Evolutionary conservation across 2,113 vertebrate genomes (phyloP), one percentile per base, ranked within the genome.

Genomic region (Pelmatolapia mariae): DNA sequence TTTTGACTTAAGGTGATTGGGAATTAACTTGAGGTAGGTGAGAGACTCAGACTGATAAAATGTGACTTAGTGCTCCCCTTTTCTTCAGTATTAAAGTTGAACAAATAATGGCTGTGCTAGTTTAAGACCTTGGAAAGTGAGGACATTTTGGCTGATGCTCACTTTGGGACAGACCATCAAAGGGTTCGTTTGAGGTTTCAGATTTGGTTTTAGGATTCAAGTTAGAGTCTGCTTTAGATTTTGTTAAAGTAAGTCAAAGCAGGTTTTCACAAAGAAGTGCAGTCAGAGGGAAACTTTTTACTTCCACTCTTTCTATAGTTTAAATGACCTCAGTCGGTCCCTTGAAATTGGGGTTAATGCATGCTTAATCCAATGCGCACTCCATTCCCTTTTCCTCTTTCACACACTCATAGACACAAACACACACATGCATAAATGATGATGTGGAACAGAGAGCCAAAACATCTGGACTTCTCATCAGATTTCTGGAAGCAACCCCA

Each of bases 391-490:
- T 63, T 80, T 71, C 73, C 15, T 31, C 33, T 36, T 24, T 40
- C 4, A 54, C 71, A 38, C 80, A 80, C 63, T 54, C 50, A 81
- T 76, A 81, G 78, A 86, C 52, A 66, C 66, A 79, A 59, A 61
- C 31, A 68, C 50, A 68, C 50, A 76, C 31, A 53, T 71, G 29
- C 2, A 63, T 24, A 82, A 36, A 50, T 12, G 10, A 18, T 1
- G 1, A 61, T 83, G 83, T 78, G 53, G 36, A 80, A 56, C 40
- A 86, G 47, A 83, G 86, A 88, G 91, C 93, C 89, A 91, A 87
- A 92, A 93, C 94, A 93, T 96, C 92, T 95, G 94, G 92, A 89
- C 91, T 61, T 73, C 90, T 95, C 88, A 90, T 95, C 80, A 93
- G 33, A 57, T 73, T 79, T 66, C 76, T 92, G 50, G 86, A 91